Conservation (phyloP, 2,113 vertebrate species). For the Macquaria australasica region DNA sequence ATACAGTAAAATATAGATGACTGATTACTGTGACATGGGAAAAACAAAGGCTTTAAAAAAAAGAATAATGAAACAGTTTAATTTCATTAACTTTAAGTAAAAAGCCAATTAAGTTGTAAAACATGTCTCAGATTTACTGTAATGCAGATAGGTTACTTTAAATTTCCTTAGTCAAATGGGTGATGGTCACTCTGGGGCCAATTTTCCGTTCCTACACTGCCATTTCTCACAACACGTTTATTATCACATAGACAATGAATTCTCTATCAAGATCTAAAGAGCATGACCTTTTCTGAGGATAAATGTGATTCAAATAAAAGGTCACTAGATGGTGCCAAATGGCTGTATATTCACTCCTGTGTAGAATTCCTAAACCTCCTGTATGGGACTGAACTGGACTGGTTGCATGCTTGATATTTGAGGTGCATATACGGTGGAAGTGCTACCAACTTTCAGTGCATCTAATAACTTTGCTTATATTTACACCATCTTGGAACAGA, state of each 20-base stretch:
- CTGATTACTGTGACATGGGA: neutral
- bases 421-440: neutral
- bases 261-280: neutral
- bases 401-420: neutral
- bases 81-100: neutral
- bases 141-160: neutral
- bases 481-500: neutral
- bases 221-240: neutral
- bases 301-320: conserved; percentile 40
- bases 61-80: neutral
- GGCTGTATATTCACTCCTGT: conserved; percentile 11
- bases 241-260: neutral
- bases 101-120: no score
- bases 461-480: neutral
- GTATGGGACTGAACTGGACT: neutral
- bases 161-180: neutral
- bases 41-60: neutral
- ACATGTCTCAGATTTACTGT: neutral
- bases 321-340: conserved; percentile 76
- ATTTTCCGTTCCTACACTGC: neutral
- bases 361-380: neutral
- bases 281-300: neutral
- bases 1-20: neutral
- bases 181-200: neutral
- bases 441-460: neutral